Base-by-base conservation (phyloP, 64 coral and sea anemone genomes). In the Actinia tenebrosa region DNA sequence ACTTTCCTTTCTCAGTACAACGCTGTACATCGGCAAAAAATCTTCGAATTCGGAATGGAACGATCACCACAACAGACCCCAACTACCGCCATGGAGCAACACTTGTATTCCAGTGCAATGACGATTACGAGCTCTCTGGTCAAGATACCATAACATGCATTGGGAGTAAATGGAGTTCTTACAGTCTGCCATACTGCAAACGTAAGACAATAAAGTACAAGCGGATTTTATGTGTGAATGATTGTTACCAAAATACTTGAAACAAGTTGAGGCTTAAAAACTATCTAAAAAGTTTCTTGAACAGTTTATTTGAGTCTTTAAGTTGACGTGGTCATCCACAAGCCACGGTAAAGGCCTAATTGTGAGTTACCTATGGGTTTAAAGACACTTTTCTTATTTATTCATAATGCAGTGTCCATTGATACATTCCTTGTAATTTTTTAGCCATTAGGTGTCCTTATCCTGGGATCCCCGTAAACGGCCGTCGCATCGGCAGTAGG, bases 101-200 rank as follows among this genome's bases (percentile, higher is more conserved):
- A 18, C 60, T 98, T 10, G 79, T 53, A 3, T 98, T 94, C 45
- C 25, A 86, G 44, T 98, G 95, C 78, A 86, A 98, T 52, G 58
- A 86, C 3, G 89, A 89, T 4, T 94, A 80, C 87, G 87, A 86
- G 54, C n/a, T 98, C n/a, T 44, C 20, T 16, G 92, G 95, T 2
- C 3, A 47, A 19, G 92, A 89, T 17, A 89, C 87, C 3, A 87
- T 91, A 13, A 89, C 79, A 0, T 98, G 95, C 37, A 62, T 72
- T 47, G 75, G 84, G 60, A 25, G 22, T 13, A 61, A 77, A 18
- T 98, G 95, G 95, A 89, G 20, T 20, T 4, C 56, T 61, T 56
- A 22, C 10, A n/a, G 44, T 4, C 22, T 20, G 22, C 69, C 92
- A 44, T 83, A 23, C 80, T 98, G 95, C 80, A 91, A 43, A 86